Evolutionary conservation across 2,888 invertebrate species (phyloP), one percentile per base, ranked within the genome.

Genomic region (Tuberolachnus salignus): DNA sequence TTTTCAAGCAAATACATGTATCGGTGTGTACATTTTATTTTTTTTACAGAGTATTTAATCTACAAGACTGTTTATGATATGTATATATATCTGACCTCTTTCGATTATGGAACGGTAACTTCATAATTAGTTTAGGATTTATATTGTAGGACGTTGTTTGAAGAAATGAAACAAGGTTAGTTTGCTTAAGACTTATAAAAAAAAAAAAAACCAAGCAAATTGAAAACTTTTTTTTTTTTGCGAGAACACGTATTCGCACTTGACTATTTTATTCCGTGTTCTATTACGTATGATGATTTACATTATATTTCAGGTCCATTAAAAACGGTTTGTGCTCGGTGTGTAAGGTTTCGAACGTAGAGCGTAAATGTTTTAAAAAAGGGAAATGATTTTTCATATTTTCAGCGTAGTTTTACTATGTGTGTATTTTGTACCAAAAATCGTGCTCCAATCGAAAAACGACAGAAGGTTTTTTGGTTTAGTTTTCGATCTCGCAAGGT

Each of bases 201-300:
- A 4, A 23, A 42, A 72, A 26, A 49, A 19, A 57, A 61, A 63
- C 72, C 16, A 6, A 34, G 34, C 34, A 34, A 61, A 46, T 34
- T 51, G 10, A 61, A 61, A 49, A 34, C 34, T 51, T 14, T 63
- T 72, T 72, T 55, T 16, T 64, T 64, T 64, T 51, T 21, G 21
- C n/a, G 53, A 13, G n/a, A 51, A 73, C 73, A 73, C 2, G 73
- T 64, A n/a, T 73, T 73, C 53, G 73, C 73, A 73, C 73, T 73
- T 34, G 51, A 11, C 21, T n/a, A n/a, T n/a, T 42, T 63, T 23
- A 61, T 73, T 51, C 16, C 21, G 19, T 21, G 13, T 53, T 34
- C 51, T 51, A 21, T 42, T 51, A 21, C 34, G 3, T 34, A 34
- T 34, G 61, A 72, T 21, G 16, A 19, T 63, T 21, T 1, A 61